These are phyloP conservation scores for Antheraea assamensis DNA, from an alignment of 2,888 invertebrate species.

Conservation along the genomic window DNA sequence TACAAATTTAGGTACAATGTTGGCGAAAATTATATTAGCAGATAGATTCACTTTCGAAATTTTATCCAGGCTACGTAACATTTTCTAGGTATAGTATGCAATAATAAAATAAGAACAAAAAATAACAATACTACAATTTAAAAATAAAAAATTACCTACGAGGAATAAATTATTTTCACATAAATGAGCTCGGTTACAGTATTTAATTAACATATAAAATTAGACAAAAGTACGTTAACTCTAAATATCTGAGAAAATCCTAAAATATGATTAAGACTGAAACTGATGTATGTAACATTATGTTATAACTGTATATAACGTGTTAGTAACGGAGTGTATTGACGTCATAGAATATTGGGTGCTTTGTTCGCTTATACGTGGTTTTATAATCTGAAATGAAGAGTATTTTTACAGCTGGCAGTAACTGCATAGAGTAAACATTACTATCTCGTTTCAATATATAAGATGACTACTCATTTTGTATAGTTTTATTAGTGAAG, in stretches of 20 bases:
- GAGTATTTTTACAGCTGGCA: conserved; percentile 51
- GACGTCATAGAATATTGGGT: conserved; percentile 53
- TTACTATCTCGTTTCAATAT: conserved; percentile 36
- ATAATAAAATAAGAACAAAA: no score
- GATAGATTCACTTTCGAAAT: no score
- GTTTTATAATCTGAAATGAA: conserved; percentile 44
- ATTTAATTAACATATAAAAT: background rate
- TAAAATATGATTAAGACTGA: conserved; percentile 6
- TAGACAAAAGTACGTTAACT: background rate
- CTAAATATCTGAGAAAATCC: background rate
- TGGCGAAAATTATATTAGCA: no score
- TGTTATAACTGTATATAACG: conserved; percentile 36
- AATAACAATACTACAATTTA: no score
- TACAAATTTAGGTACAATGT: no score
- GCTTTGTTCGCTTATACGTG: conserved; percentile 49
- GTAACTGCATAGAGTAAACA: conserved; percentile 44
- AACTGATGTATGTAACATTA: conserved; percentile 7
- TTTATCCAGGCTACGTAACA: no score
- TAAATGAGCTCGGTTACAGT: no score
- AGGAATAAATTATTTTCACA: background rate
- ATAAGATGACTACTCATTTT: conserved; percentile 29
- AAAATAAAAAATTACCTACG: no score
- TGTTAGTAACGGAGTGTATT: conserved; percentile 44
- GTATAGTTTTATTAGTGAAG: conserved; percentile 36
- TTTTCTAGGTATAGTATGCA: no score